Percentiles rank a stretch among this genome's conserved stretches.
Conservation (phyloP, 2,888 invertebrate species). For the Drymonia ruficornis region DNA sequence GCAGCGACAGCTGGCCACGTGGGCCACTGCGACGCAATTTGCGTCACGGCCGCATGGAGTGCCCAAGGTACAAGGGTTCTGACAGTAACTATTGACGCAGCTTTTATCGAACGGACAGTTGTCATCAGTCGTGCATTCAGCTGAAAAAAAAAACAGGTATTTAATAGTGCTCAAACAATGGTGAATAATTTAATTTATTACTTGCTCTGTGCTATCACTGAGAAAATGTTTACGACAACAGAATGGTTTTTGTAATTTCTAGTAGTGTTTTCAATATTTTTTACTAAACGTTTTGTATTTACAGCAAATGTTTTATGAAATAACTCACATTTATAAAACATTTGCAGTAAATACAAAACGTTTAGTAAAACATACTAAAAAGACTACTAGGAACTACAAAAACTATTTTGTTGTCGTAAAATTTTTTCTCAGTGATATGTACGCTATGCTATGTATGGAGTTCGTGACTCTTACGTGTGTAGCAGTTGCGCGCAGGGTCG, state of each 20-base stretch:
- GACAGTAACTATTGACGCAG: slow-evolving; percentile 91
- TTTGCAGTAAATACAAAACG: too few relatives aligned
- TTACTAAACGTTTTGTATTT: too few relatives aligned
- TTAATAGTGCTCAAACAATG: neutral
- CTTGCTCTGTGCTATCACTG: too few relatives aligned
- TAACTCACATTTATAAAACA: too few relatives aligned
- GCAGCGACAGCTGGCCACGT: slow-evolving; percentile 92
- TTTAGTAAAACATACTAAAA: too few relatives aligned
- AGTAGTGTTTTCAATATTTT: too few relatives aligned
- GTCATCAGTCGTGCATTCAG: slow-evolving; percentile 91
- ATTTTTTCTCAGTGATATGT: too few relatives aligned
- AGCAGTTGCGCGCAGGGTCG: slow-evolving; percentile 93
- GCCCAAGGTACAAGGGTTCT: slow-evolving; percentile 89
- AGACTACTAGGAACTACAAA: too few relatives aligned
- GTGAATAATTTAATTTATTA: slow-evolving; percentile 1
- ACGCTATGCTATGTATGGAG: neutral
- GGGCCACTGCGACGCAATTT: slow-evolving; percentile 89
- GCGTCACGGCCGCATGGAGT: slow-evolving; percentile 92
- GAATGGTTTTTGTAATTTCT: too few relatives aligned
- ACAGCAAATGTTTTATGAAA: too few relatives aligned
- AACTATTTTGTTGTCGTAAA: too few relatives aligned
- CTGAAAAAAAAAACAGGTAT: slow-evolving; percentile 74
- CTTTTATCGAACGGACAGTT: slow-evolving; percentile 94
- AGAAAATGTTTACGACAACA: too few relatives aligned
- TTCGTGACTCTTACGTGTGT: slow-evolving; percentile 88